Evolutionary conservation across 92 coral and sea anemone species (phyloP), one percentile per base, ranked within the genome.

Genomic region (Anthopleura xanthogrammica): DNA sequence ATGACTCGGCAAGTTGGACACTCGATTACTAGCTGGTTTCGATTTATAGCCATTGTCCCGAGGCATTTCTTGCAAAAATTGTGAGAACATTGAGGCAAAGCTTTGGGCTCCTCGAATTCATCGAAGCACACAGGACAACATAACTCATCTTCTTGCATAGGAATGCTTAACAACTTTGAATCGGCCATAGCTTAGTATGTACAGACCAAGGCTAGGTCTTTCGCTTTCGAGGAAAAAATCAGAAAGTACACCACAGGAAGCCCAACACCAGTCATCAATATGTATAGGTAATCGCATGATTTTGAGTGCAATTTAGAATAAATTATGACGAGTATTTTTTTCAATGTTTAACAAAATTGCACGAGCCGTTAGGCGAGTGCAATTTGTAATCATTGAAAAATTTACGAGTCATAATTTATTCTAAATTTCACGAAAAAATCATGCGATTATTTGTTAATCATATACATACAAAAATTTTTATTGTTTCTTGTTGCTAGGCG

Each of bases 81-180:
- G 41, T 88, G 91, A 17, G 84, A 85, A 56, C 91, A 84, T 22
- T 71, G 75, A 11, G 91, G 91, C 70, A 88, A 84, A 56, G 87
- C 84, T 54, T 88, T 88, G 11, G 91, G 91, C 52, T 88, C 91
- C 75, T 88, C 91, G 68, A 88, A 84, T 54, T 83, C 85, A 11
- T 88, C 91, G 55, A 78, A 88, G 42, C 91, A 88, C 22, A 88
- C 77, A 40, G 91, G 91, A 66, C 91, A 88, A 76, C 84, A 60
- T 75, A 88, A 39, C 72, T 88, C 91, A 62, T 84, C 79, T 68
- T 68, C 74, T 24, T 68, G 74, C 16, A 68, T 16, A 23, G 74
- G 5, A 68, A 68, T 29, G 17, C 42, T 68, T 23, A 23, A 13
- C 42, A 68, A 2, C 17, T 68, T 68, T 24, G 74, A 68, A 1